Percentiles rank a stretch among this genome's conserved stretches.
These are phyloP conservation scores for Boloria selene DNA, from an alignment of 2,888 invertebrate genomes.

Conservation along the genomic window DNA sequence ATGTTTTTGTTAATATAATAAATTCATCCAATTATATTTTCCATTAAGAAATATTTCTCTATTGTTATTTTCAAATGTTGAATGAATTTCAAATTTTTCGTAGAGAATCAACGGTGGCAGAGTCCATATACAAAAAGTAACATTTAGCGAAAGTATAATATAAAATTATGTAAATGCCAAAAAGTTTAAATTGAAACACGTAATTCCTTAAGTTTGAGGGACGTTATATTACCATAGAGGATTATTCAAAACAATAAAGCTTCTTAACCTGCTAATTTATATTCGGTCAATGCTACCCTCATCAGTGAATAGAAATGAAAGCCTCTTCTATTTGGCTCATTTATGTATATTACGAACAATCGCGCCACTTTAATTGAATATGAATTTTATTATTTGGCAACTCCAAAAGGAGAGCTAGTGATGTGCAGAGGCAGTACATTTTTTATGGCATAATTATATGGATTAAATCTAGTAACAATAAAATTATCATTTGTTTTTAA, in stretches of 20 bases:
- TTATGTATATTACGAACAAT: constrained; percentile 41
- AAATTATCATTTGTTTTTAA: too few species aligned
- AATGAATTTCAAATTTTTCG: neutral
- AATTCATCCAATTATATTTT: too few species aligned
- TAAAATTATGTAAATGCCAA: constrained; percentile 17
- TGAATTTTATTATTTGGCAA: constrained; percentile 55
- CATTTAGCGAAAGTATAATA: neutral
- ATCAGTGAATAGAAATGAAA: constrained; percentile 37
- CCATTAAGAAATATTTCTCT: too few species aligned
- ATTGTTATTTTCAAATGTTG: neutral
- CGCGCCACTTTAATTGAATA: constrained; percentile 47
- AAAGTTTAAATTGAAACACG: constrained; percentile 23
- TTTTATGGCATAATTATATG: neutral
- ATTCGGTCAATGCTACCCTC: constrained; percentile 41
- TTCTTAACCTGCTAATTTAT: constrained; percentile 36
- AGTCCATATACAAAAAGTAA: neutral
- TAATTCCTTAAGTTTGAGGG: constrained; percentile 1
- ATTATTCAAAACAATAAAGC: constrained; percentile 37
- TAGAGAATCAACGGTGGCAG: neutral
- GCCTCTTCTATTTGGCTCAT: constrained; percentile 26
- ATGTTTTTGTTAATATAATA: too few species aligned
- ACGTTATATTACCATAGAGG: neutral
- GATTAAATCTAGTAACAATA: too few species aligned
- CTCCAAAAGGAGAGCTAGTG: constrained; percentile 42
- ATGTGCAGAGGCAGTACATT: constrained; percentile 39